Base-by-base conservation (phyloP, 2,888 invertebrate genomes). In the Lottia scabra region DNA sequence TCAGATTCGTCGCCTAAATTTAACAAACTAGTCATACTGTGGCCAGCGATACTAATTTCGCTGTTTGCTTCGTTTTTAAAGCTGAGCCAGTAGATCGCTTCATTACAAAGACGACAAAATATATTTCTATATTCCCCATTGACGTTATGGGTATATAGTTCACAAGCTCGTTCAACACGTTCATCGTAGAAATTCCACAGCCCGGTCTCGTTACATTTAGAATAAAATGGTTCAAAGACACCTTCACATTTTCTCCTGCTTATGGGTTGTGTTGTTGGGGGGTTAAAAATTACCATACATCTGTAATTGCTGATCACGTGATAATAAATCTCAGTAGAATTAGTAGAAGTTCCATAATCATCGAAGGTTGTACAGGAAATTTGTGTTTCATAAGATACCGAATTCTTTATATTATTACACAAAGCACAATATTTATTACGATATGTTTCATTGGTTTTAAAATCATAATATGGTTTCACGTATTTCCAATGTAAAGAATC, bases 91-190 rank as follows among this genome's bases (percentile, higher is more conserved):
- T 15, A 13, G 5, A n/a, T 16, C 4, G 16, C 30, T n/a, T 65
- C 64, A 67, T 78, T 76, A 56, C 76, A 78, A 30, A 78, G 64
- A 26, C 63, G 72, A 46, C 78, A 78, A 43, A 75, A 77, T 2
- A 75, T 63, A 62, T 78, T 78, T 66, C 63, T 74, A 63, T 77
- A 76, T 16, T 38, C 23, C 10, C 46, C 45, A 10, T 56, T 38
- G n/a, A 73, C 74, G 12, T 69, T 26, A 0, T 70, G 44, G 13
- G 70, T 73, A 56, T 73, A 77, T 0, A 65, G 63, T 6, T 38
- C 12, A 48, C 78, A 78, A 0, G 73, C 76, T 19, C 64, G 45
- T 13, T 72, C 76, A 5, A 78, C 63, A 0, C 65, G 23, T 19
- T 63, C 63, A 44, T 76, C 74, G 63, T 75, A 74, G n/a, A n/a